Conservation (phyloP, 1,140 invertebrate species). For the Pseudoatta argentina region DNA sequence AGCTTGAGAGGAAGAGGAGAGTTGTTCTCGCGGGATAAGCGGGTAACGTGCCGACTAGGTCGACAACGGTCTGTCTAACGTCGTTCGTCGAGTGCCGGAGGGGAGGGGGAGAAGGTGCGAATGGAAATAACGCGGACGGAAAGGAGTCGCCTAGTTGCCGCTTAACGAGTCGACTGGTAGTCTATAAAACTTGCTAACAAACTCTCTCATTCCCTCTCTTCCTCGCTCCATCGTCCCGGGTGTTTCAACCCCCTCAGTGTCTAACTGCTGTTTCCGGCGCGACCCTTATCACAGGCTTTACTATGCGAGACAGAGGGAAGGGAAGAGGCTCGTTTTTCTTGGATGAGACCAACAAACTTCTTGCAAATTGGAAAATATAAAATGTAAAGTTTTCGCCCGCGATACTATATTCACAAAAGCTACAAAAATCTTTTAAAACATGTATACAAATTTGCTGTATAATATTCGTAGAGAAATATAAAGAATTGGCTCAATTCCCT, state of each 20-base stretch:
- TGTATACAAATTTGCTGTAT: not conserved
- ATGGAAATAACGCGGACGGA: constrained; percentile 57
- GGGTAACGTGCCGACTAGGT: constrained; percentile 60
- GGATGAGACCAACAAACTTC: constrained; percentile 62
- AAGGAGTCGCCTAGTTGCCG: constrained; percentile 73
- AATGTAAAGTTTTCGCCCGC: constrained; percentile 66
- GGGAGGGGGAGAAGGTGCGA: not conserved
- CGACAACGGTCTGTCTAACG: constrained; percentile 71
- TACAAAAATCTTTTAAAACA: not conserved
- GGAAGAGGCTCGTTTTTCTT: not conserved
- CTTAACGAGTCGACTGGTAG: constrained; percentile 80
- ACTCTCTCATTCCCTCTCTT: constrained; percentile 58
- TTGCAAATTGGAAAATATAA: constrained; percentile 77
- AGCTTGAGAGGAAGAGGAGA: constrained; percentile 24
- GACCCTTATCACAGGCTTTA: constrained; percentile 63
- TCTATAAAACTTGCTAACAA: constrained; percentile 81
- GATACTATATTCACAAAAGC: not conserved
- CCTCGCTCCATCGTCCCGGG: not conserved
- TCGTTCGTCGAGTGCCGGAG: constrained; percentile 18
- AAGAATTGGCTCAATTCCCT: not conserved
- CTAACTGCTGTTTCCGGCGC: constrained; percentile 66
- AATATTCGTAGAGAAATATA: not conserved
- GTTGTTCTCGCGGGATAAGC: constrained; percentile 66
- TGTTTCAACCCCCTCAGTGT: constrained; percentile 55
- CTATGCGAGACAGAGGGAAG: not conserved